These are phyloP conservation scores for Ictalurus punctatus DNA, from an alignment of 2,113 vertebrate genomes.

Conservation along the genomic window DNA sequence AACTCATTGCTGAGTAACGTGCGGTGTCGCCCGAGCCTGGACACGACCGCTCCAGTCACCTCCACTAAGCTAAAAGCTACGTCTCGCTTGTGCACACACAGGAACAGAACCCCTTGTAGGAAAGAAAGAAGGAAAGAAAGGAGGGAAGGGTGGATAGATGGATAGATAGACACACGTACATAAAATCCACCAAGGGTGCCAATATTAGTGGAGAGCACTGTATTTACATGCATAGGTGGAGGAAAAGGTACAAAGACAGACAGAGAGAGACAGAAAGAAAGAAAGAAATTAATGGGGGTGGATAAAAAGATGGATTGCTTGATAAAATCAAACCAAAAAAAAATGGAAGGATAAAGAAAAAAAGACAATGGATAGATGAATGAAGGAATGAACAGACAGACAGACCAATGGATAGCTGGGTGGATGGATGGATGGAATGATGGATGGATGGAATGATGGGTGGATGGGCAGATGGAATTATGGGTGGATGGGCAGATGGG, in stretches of 20 bases:
- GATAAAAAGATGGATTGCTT: neutral
- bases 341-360: neutral
- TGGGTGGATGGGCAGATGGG: too few relatives aligned
- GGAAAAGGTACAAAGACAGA: neutral
- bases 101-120: neutral
- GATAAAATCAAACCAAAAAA: neutral
- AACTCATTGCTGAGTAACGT: neutral
- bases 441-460: neutral
- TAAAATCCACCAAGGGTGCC: too few relatives aligned
- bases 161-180: neutral
- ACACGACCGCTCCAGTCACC: constrained; percentile 4
- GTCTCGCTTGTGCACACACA: neutral
- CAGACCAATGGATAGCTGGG: neutral
- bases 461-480: too few relatives aligned
- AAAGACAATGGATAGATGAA: neutral
- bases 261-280: neutral
- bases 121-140: too few relatives aligned
- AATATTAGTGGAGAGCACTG: too few relatives aligned
- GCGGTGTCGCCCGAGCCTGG: neutral
- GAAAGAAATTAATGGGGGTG: neutral
- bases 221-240: neutral
- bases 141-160: too few relatives aligned
- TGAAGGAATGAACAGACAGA: neutral
- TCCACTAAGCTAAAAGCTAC: neutral
- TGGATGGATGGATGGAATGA: too few relatives aligned